These are phyloP conservation scores for Blera fallax DNA, from an alignment of 2,888 invertebrate species.

Conservation along the genomic window DNA sequence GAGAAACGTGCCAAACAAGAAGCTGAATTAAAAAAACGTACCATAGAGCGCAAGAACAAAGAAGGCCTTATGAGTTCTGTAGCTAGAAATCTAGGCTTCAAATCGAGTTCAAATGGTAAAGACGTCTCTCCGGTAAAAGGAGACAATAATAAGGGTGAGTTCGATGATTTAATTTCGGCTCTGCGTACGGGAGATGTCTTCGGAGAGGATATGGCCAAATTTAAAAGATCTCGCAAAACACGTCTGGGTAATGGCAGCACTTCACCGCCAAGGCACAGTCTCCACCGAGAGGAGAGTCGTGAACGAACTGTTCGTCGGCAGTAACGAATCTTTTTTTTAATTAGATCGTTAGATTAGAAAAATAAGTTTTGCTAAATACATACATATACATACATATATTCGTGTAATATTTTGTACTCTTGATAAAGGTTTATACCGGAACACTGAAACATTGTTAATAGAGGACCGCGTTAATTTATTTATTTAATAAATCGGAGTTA, in stretches of 20 bases:
- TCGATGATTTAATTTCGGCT: conserved; percentile 97
- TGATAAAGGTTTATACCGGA: conserved; percentile 42
- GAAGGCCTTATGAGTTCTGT: conserved; percentile 90
- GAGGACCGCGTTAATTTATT: conserved; percentile 40
- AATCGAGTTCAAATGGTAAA: conserved; percentile 80
- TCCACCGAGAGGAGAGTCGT: conserved; percentile 87
- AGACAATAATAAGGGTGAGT: conserved; percentile 88
- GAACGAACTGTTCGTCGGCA: conserved; percentile 84
- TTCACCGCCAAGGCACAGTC: conserved; percentile 85
- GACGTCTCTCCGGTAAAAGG: conserved; percentile 82
- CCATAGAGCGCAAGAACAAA: conserved; percentile 91
- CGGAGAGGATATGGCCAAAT: conserved; percentile 97
- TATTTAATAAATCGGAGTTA: conserved; percentile 44
- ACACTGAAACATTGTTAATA: conserved; percentile 25
- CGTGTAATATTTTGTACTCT: conserved; percentile 65
- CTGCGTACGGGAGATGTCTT: conserved; percentile 96
- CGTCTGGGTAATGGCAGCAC: conserved; percentile 84
- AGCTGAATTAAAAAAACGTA: conserved; percentile 92
- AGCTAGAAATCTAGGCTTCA: conserved; percentile 87
- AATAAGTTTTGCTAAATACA: conserved; percentile 37
- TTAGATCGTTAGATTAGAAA: conserved; percentile 21
- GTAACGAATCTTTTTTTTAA: conserved; percentile 71
- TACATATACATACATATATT: conserved; percentile 47
- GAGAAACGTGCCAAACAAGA: conserved; percentile 94
- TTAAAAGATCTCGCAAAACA: conserved; percentile 89